Conservation (phyloP, 2,113 vertebrate genomes). For the Pelobates fuscus region DNA sequence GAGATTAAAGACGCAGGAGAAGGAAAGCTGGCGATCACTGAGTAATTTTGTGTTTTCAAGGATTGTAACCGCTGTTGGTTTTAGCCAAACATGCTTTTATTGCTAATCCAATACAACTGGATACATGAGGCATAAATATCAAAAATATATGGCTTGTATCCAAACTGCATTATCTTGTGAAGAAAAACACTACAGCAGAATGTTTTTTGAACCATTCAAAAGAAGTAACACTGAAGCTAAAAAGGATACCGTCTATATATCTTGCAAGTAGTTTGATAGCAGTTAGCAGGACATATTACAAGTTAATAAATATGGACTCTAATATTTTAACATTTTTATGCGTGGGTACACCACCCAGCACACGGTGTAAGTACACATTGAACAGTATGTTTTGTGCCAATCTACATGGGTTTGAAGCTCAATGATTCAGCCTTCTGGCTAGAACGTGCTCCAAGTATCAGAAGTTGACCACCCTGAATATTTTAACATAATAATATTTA, state of each 20-base stretch:
- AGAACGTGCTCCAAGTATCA: no score
- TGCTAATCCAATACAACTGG: slow-evolving; percentile 30
- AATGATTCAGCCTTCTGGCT: no score
- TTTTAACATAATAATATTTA: no score
- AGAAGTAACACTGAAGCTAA: background rate
- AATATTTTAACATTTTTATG: no score
- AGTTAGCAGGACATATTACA: no score
- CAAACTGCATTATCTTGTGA: background rate
- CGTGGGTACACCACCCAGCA: no score
- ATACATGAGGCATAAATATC: slow-evolving; percentile 22
- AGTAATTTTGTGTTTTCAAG: slow-evolving; percentile 38
- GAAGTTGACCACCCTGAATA: no score
- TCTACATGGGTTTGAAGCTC: no score
- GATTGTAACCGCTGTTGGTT: slow-evolving; percentile 31
- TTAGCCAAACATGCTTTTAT: slow-evolving; percentile 41
- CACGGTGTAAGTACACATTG: no score
- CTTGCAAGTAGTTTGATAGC: no score
- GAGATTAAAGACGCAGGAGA: slow-evolving; percentile 18
- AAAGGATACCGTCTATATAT: background rate
- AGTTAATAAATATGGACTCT: no score
- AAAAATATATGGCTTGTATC: slow-evolving; percentile 25
- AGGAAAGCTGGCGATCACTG: background rate
- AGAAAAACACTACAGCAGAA: background rate
- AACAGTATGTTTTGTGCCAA: no score
- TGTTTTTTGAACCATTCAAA: background rate